phyloP scores from a whole-genome alignment of 2,113 vertebrate genomes.

The Anseranas semipalmata region DNA sequence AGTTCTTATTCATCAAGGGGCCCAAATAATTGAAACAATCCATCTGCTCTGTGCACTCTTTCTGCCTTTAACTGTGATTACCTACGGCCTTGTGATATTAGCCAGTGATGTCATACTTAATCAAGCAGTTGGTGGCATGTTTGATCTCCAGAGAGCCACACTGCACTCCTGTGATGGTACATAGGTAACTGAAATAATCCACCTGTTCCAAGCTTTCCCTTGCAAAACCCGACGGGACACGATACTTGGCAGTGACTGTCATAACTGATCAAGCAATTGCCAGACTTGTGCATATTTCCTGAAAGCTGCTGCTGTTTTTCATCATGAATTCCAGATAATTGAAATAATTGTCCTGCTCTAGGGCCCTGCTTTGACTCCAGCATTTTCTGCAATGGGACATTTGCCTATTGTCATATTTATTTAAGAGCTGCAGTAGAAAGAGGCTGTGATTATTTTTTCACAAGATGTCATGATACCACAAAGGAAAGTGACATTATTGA shows the following conservation, averaged over 20 bases:
- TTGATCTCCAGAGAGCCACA: neutral
- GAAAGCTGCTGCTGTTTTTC: constrained; percentile 55
- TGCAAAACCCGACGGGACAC: neutral
- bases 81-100: constrained; percentile 15
- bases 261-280: constrained; percentile 11
- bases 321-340: constrained; percentile 59
- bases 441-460: constrained; percentile 45
- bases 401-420: constrained; percentile 34
- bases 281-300: constrained; percentile 30
- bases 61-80: neutral
- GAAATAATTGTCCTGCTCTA: constrained; percentile 62
- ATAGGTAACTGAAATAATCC: constrained; percentile 20
- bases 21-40: constrained; percentile 55
- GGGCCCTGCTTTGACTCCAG: constrained; percentile 4
- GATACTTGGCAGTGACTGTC: constrained; percentile 41
- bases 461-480: neutral
- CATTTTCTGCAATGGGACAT: neutral
- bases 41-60: neutral
- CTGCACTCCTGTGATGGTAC: neutral
- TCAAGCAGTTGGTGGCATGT: neutral
- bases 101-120: constrained; percentile 36
- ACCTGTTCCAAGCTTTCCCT: constrained; percentile 8
- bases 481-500: neutral
- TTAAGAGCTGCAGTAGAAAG: constrained; percentile 5
- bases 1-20: constrained; percentile 44